These are phyloP conservation scores for Microctenopoma steveboyesi DNA, from an alignment of 2,797 vertebrate species.

Conservation along the genomic window DNA sequence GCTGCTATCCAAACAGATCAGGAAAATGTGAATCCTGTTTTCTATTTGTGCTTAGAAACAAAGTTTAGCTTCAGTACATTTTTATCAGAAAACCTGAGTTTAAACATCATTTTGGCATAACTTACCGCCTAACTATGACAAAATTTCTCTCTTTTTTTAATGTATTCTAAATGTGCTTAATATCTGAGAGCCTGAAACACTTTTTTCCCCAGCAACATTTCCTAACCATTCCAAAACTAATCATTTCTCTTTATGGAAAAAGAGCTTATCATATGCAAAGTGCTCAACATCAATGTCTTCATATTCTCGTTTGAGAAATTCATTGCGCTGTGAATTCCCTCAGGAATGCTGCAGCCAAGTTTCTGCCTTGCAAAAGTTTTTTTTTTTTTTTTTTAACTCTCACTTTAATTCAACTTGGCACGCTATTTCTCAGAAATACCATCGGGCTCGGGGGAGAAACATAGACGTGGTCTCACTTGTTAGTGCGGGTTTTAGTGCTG, in stretches of 20 bases:
- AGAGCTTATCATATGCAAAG: slow-evolving; percentile 81
- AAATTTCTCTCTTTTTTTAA: slow-evolving; percentile 52
- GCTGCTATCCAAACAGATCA: slow-evolving; percentile 69
- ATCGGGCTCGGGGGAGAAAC: slow-evolving; percentile 79
- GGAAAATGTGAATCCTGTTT: slow-evolving; percentile 43
- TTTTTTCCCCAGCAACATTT: slow-evolving; percentile 66
- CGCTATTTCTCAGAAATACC: slow-evolving; percentile 79
- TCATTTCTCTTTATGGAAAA: slow-evolving; percentile 77
- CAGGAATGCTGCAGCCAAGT: slow-evolving; percentile 76
- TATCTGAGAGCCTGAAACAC: slow-evolving; percentile 59
- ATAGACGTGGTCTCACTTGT: slow-evolving; percentile 84
- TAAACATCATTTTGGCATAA: slow-evolving; percentile 54
- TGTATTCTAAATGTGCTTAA: slow-evolving; percentile 72
- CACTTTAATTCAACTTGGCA: slow-evolving; percentile 86
- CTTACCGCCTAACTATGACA: slow-evolving; percentile 53
- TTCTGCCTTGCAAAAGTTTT: slow-evolving; percentile 79
- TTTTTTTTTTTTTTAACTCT: slow-evolving; percentile 44
- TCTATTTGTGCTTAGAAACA: slow-evolving; percentile 18
- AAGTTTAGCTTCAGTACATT: slow-evolving; percentile 38
- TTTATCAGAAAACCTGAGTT: slow-evolving; percentile 46
- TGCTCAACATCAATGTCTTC: slow-evolving; percentile 79
- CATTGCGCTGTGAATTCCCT: slow-evolving; percentile 78
- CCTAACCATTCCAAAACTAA: slow-evolving; percentile 72
- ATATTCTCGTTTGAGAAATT: slow-evolving; percentile 81
- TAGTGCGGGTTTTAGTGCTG: slow-evolving; percentile 82